Evolutionary conservation across 2,888 invertebrate species (phyloP), one percentile per base, ranked within the genome.

Genomic region (Xestia xanthographa): DNA sequence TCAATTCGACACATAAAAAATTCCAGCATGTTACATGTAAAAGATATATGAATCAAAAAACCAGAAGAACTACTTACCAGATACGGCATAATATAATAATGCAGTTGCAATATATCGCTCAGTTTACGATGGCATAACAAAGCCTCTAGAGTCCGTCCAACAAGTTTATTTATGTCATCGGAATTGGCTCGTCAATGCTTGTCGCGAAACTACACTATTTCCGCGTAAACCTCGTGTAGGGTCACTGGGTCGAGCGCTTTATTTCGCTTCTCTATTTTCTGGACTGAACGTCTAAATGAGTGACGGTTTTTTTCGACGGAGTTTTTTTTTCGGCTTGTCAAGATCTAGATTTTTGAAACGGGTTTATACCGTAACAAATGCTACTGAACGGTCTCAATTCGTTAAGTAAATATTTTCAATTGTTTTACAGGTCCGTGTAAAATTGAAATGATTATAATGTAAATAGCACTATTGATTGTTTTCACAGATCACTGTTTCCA

Each of bases 161-260:
- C 74, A 79, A 82, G 72, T 84, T 82, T 84, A 82, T 86, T 82
- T 72, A 80, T 86, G 80, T 60, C 77, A 75, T 78, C 62, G 66
- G 77, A 68, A 80, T 75, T 66, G 75, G 41, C 79, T 79, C 72
- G 74, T 84, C 78, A 84, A 66, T 75, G 79, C 38, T 72, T 77
- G 72, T 75, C 83, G 72, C 83, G 56, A 83, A 79, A 76, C 83
- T 79, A 53, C 63, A 79, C 75, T 75, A 83, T 77, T 80, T 86
- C 86, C 73, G 66, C 65, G 72, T 78, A 80, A 85, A 80, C 78
- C 72, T 66, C 80, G 77, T 83, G 70, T 65, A 66, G 68, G 83
- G 80, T 83, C 75, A 87, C 72, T 77, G 58, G 83, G 83, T 83
- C 80, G 45, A 72, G 58, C 66, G 41, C 41, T 72, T 73, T 83